Conservation (phyloP, 2,888 invertebrate species). For the Drosophila dives region DNA sequence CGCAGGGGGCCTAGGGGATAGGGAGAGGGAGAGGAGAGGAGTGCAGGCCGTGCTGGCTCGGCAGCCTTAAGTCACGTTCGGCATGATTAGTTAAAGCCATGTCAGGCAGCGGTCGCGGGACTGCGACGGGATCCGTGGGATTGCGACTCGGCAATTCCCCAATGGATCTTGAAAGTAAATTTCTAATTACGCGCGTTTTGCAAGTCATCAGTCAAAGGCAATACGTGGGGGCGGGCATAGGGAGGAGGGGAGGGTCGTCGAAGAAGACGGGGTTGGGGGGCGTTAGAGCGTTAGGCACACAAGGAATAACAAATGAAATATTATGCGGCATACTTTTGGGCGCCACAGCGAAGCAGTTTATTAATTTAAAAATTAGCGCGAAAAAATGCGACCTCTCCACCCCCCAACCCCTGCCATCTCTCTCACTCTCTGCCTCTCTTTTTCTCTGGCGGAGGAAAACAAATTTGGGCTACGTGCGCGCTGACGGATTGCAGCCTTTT, state of each 20-base stretch:
- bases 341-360: constrained; percentile 73
- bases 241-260: neutral
- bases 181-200: constrained; percentile 80
- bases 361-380: constrained; percentile 79
- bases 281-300: constrained; percentile 39
- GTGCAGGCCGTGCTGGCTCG: constrained; percentile 23
- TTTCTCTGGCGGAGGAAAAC: constrained; percentile 32
- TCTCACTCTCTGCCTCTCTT: too few relatives aligned
- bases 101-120: constrained; percentile 66
- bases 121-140: constrained; percentile 33
- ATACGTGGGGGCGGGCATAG: constrained; percentile 17
- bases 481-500: constrained; percentile 81
- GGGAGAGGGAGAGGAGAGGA: neutral
- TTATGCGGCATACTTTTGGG: constrained; percentile 78
- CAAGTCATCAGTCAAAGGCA: constrained; percentile 80
- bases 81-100: constrained; percentile 79
- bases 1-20: neutral
- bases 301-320: constrained; percentile 80
- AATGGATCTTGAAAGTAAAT: constrained; percentile 81
- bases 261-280: neutral
- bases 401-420: too few relatives aligned
- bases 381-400: constrained; percentile 58
- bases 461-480: constrained; percentile 72
- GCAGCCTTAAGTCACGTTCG: constrained; percentile 78
- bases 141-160: constrained; percentile 67